These are phyloP conservation scores for Cladorhizidae sp. DNA, from an alignment of 37 sponge, comb jelly and placozoan genomes.

Conservation along the genomic window DNA sequence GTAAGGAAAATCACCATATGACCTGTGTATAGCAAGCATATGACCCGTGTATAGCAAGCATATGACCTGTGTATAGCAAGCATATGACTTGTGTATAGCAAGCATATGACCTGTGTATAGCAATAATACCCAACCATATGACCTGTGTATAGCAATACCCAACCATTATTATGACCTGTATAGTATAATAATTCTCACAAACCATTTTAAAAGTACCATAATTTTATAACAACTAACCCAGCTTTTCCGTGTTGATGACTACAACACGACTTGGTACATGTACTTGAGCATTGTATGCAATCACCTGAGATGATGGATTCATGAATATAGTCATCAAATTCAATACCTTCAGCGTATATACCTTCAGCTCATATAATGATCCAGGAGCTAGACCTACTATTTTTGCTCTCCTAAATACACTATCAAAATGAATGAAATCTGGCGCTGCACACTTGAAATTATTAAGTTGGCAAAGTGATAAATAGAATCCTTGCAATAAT, in stretches of 20 bases:
- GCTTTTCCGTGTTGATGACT: constrained; percentile 21
- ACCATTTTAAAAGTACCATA: no score
- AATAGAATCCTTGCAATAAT: constrained; percentile 31
- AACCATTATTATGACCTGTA: no score
- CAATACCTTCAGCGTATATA: constrained; percentile 5
- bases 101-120: no score
- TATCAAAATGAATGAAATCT: constrained; percentile 35
- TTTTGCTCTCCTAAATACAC: not conserved
- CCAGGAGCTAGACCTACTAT: constrained; percentile 53
- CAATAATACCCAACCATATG: no score
- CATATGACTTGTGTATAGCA: no score
- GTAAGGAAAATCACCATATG: no score
- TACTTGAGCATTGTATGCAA: constrained; percentile 27
- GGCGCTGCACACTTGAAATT: constrained; percentile 12
- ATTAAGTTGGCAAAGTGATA: constrained; percentile 10
- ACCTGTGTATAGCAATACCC: no score
- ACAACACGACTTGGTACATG: constrained; percentile 31
- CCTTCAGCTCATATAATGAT: constrained; percentile 42
- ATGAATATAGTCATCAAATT: not conserved
- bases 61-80: no score
- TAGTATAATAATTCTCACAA: no score
- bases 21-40: no score
- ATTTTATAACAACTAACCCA: constrained; percentile 17
- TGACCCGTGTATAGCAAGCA: no score
- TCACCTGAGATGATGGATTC: constrained; percentile 19